Conservation (phyloP, 1,140 invertebrate species). For the Sinella curviseta region DNA sequence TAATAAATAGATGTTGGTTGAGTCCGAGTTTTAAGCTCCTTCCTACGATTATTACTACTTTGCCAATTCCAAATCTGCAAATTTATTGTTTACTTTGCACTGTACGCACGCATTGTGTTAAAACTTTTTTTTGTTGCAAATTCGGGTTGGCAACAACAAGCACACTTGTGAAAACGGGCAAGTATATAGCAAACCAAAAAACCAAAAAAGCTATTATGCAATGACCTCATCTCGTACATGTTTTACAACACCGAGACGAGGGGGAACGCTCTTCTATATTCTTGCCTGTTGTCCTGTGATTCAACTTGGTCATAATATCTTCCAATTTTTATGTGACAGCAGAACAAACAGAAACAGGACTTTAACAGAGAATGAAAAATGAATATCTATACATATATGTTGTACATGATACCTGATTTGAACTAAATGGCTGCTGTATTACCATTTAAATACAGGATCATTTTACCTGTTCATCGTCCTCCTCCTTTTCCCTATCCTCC, state of each 20-base stretch:
- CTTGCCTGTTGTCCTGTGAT: too few relatives aligned
- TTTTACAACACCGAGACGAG: too few relatives aligned
- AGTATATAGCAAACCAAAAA: too few relatives aligned
- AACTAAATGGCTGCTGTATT: neutral
- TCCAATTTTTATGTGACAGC: slow-evolving; percentile 1
- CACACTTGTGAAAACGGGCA: too few relatives aligned
- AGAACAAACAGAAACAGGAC: slow-evolving; percentile 14
- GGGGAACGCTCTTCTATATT: too few relatives aligned
- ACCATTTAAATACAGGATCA: neutral
- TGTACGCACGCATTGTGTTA: neutral
- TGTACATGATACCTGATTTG: neutral
- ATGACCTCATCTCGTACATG: too few relatives aligned
- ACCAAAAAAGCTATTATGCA: neutral
- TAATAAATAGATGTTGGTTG: too few relatives aligned
- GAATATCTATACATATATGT: neutral
- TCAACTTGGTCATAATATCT: neutral
- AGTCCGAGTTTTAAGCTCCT: neutral
- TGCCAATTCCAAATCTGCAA: neutral
- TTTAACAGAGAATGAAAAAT: neutral
- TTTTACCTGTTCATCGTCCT: neutral
- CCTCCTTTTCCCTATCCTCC: neutral
- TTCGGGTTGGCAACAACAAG: neutral
- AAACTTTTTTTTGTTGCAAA: neutral
- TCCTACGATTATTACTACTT: neutral
- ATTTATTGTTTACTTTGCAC: too few relatives aligned